Percentiles rank a stretch among this genome's conserved stretches.
Evolutionary conservation across 2,797 vertebrate species (phyloP).

Genomic region (Xiphophorus birchmanni): DNA sequence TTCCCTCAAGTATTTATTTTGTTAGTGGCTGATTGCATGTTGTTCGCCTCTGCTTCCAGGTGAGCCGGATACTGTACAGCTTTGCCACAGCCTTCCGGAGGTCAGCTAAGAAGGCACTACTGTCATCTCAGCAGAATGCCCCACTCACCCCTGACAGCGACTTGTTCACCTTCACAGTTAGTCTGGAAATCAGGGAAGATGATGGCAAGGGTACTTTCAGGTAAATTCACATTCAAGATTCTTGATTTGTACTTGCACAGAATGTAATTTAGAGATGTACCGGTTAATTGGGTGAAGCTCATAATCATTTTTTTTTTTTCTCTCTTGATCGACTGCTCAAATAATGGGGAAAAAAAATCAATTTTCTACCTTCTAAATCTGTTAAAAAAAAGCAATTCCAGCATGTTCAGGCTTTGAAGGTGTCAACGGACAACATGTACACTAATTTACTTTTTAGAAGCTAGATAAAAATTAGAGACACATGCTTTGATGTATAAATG

Average conservation of each 20-base stretch:
- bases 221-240: constrained; percentile 67
- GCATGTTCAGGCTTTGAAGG: background rate
- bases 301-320: background rate
- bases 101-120: constrained; percentile 89
- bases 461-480: background rate
- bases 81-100: constrained; percentile 98
- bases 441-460: background rate
- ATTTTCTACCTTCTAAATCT: background rate
- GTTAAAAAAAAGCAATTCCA: background rate
- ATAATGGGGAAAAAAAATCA: background rate
- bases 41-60: constrained; percentile 75
- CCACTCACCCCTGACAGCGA: constrained; percentile 95
- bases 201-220: constrained; percentile 98
- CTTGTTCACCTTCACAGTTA: constrained; percentile 96
- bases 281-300: background rate
- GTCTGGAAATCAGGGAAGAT: constrained; percentile 97
- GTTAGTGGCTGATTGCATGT: background rate
- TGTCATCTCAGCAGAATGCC: constrained; percentile 83
- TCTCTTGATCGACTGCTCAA: background rate
- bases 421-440: background rate
- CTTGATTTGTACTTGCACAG: background rate
- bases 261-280: background rate
- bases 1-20: background rate
- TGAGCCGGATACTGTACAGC: constrained; percentile 97
- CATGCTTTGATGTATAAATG: background rate